phyloP scores from a whole-genome alignment of 2,113 vertebrate species.

The Irena cyanogastra region DNA sequence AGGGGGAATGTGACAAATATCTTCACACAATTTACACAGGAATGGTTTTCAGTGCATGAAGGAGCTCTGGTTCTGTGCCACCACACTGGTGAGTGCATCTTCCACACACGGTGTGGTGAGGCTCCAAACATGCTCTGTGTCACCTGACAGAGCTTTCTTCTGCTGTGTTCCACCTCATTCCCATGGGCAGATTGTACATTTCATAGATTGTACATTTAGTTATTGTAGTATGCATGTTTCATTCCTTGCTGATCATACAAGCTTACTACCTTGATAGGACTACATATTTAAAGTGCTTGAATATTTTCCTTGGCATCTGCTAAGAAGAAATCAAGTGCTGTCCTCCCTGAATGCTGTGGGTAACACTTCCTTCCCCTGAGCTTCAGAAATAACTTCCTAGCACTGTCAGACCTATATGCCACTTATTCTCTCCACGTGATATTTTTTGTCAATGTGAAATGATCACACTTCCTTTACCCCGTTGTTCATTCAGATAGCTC shows the following conservation, averaged over 20 bases:
- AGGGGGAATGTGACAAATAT: background rate
- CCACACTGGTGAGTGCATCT: background rate
- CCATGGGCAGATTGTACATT: background rate
- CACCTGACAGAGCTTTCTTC: background rate
- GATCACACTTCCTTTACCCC: background rate
- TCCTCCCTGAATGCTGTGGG: background rate
- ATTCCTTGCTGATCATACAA: background rate
- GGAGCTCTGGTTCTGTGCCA: accelerated
- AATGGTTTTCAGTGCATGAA: background rate
- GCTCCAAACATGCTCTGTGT: accelerated
- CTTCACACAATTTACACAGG: accelerated
- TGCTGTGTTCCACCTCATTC: background rate
- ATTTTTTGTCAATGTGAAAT: background rate
- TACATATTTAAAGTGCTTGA: background rate
- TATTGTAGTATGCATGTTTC: background rate
- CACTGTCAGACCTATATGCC: background rate
- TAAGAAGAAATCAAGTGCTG: background rate
- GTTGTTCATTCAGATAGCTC: background rate
- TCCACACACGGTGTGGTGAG: accelerated
- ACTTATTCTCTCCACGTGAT: background rate
- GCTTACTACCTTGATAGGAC: background rate
- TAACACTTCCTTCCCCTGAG: background rate
- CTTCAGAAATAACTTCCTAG: background rate
- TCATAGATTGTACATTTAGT: background rate
- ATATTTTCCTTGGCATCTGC: background rate